Percentiles rank a stretch among this genome's conserved stretches.
phyloP scores from a whole-genome alignment of 2,888 invertebrate genomes.

The Sympetrum striolatum region DNA sequence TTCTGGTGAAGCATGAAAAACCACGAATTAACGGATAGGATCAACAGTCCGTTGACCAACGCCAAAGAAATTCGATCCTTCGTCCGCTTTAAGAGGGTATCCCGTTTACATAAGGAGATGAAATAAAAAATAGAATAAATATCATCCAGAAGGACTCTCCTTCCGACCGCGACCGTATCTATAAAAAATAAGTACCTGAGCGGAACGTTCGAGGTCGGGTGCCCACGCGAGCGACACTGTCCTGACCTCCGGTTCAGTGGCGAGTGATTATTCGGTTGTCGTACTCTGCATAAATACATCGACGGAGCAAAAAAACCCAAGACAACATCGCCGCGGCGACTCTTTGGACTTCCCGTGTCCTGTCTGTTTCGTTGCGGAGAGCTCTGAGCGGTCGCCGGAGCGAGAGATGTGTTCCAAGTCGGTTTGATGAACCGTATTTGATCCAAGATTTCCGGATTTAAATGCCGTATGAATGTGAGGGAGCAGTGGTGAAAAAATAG shows the following conservation, averaged over 20 bases:
- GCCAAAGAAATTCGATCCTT: too few relatives aligned
- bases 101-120: neutral
- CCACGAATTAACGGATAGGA: too few relatives aligned
- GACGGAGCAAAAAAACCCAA: neutral
- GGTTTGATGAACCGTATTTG: neutral
- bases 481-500: neutral
- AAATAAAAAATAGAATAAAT: neutral
- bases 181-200: neutral
- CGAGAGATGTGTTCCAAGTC: neutral
- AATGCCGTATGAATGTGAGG: conserved; percentile 13
- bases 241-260: neutral
- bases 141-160: neutral
- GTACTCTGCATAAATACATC: neutral
- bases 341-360: neutral
- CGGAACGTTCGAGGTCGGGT: neutral
- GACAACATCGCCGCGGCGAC: neutral
- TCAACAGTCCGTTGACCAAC: too few relatives aligned
- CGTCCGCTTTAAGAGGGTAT: too few relatives aligned
- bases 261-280: neutral
- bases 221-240: neutral
- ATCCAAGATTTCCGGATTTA: neutral
- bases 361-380: neutral
- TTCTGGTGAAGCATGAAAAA: too few relatives aligned
- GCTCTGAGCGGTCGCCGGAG: too few relatives aligned
- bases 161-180: neutral